These are phyloP conservation scores for Chamaetylas fuelleborni DNA, from an alignment of 2,113 vertebrate genomes.

Conservation along the genomic window DNA sequence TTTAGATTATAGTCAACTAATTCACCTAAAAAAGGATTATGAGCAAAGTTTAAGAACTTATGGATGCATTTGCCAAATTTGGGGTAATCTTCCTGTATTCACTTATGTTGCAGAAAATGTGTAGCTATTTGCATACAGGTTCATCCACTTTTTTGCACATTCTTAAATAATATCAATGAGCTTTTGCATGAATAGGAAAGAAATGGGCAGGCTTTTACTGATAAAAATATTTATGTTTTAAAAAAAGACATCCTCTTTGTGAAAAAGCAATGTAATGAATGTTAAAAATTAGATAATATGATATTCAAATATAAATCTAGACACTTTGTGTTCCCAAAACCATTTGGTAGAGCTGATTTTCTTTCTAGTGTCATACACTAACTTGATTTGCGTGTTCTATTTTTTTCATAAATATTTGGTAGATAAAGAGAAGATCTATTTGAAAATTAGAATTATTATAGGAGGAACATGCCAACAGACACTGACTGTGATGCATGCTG, in stretches of 20 bases:
- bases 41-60: background rate
- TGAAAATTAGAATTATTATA: background rate
- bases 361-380: background rate
- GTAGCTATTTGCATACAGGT: background rate
- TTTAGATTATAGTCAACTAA: background rate
- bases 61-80: background rate
- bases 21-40: background rate
- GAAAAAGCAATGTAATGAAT: background rate
- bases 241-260: background rate
- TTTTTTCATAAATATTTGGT: background rate
- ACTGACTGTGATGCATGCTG: background rate
- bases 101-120: background rate
- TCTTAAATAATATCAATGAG: background rate
- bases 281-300: background rate
- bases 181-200: background rate
- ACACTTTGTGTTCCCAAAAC: background rate
- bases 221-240: background rate
- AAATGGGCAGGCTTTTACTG: background rate
- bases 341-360: background rate
- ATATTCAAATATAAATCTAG: background rate
- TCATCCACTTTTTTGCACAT: background rate
- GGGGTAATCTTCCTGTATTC: rapidly evolving
- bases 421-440: background rate
- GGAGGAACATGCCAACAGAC: background rate
- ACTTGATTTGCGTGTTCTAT: background rate